A percentile compares a stretch with the other conserved stretches of the same genome.
Evolutionary conservation across 2,888 invertebrate genomes (phyloP).

Genomic region (Ectropis crepuscularia): DNA sequence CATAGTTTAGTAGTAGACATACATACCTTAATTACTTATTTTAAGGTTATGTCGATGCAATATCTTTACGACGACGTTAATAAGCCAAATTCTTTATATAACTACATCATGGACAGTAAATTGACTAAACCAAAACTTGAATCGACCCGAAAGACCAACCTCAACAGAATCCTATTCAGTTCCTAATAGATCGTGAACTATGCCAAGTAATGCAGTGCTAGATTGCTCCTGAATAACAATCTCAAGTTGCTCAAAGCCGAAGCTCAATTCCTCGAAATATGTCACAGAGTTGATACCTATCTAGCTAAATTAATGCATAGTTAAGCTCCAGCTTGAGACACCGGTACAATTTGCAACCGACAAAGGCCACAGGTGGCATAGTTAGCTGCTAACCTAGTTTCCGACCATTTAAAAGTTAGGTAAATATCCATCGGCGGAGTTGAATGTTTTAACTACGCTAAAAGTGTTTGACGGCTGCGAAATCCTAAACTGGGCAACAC

Average conservation of each 20-base stretch:
- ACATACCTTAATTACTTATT: no score
- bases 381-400: conserved; percentile 66
- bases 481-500: conserved; percentile 47
- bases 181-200: conserved; percentile 1
- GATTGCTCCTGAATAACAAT: conserved; percentile 18
- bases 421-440: conserved; percentile 55
- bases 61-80: no score
- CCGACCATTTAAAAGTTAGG: conserved; percentile 67
- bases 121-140: no score
- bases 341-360: conserved; percentile 16
- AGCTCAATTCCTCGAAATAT: conserved; percentile 28
- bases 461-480: conserved; percentile 51
- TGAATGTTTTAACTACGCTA: conserved; percentile 55
- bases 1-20: no score
- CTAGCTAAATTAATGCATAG: conserved; percentile 30
- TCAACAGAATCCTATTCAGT: background rate
- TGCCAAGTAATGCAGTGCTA: conserved; percentile 17
- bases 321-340: conserved; percentile 25
- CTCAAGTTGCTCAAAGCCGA: conserved; percentile 13
- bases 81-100: background rate
- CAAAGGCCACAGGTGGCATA: conserved; percentile 65
- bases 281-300: conserved; percentile 22
- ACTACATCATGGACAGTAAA: background rate
- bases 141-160: background rate
- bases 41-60: no score